phyloP scores from a whole-genome alignment of 2,888 invertebrate genomes.

The Frankliniella fusca region DNA sequence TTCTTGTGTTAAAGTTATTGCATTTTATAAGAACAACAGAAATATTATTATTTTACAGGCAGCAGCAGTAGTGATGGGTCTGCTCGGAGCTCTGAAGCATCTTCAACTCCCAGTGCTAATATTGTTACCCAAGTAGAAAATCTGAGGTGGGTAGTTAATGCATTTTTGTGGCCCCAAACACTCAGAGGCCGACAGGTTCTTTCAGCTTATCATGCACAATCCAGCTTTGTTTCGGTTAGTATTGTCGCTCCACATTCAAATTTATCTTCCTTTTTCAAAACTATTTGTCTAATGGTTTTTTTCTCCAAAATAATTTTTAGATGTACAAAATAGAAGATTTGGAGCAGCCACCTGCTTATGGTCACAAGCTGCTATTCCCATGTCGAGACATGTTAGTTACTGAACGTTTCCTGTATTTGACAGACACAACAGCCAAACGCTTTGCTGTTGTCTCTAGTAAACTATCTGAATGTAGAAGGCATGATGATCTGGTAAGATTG shows the following conservation, averaged over 20 bases:
- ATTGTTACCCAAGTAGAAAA: constrained; percentile 2
- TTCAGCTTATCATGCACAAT: constrained; percentile 56
- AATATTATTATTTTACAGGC: constrained; percentile 33
- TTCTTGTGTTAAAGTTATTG: too few relatives aligned
- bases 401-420: constrained; percentile 62
- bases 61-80: constrained; percentile 43
- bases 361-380: constrained; percentile 63
- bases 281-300: constrained; percentile 45
- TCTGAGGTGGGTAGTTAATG: constrained; percentile 44
- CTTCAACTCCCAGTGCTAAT: not conserved
- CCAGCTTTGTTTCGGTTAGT: constrained; percentile 55
- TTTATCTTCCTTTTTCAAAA: constrained; percentile 29
- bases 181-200: constrained; percentile 56
- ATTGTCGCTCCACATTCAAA: not conserved
- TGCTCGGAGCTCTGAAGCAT: constrained; percentile 29
- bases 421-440: constrained; percentile 51
- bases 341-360: constrained; percentile 53
- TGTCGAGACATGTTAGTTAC: constrained; percentile 61
- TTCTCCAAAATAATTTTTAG: constrained; percentile 61
- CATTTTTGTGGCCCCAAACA: constrained; percentile 56
- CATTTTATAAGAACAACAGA: too few relatives aligned
- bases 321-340: constrained; percentile 17
- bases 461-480: constrained; percentile 54
- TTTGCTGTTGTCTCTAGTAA: constrained; percentile 56
- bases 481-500: constrained; percentile 50